These are phyloP conservation scores for Molothrus ater DNA, from an alignment of 2,797 vertebrate species.

Conservation along the genomic window DNA sequence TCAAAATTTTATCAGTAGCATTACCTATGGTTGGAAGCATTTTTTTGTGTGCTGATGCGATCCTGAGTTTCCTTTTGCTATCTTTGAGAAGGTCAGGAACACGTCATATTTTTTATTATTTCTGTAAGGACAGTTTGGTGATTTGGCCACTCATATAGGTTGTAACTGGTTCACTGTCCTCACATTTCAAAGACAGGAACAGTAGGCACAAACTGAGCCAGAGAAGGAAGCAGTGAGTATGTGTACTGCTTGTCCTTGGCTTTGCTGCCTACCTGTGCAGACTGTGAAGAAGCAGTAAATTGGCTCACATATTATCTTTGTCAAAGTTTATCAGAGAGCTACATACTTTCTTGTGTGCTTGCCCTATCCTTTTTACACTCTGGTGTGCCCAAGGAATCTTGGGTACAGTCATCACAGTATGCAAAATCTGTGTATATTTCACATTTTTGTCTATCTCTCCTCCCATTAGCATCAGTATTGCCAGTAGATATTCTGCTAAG, in stretches of 20 bases:
- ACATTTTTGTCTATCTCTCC: not conserved
- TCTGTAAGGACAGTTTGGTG: not conserved
- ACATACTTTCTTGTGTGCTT: not conserved
- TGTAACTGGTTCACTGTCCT: not conserved
- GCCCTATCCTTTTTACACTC: not conserved
- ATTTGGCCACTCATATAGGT: not conserved
- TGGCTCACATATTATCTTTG: not conserved
- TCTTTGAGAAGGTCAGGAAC: not conserved
- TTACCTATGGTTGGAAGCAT: not conserved
- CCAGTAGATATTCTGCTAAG: not conserved
- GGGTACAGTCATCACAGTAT: not conserved
- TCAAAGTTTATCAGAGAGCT: not conserved
- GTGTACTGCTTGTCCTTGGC: not conserved
- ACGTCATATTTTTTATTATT: not conserved
- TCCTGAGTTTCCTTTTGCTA: not conserved
- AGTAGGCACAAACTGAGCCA: not conserved
- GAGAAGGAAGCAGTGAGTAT: not conserved
- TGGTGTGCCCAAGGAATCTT: not conserved
- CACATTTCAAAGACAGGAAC: not conserved
- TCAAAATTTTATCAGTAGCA: not conserved
- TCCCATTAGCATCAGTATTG: fast-evolving
- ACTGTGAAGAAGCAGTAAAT: not conserved
- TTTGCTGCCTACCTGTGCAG: conserved; percentile 9
- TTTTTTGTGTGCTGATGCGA: not conserved
- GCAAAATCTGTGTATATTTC: not conserved